phyloP scores from a whole-genome alignment of 2,113 vertebrate species.

The Tenrec ecaudatus region DNA sequence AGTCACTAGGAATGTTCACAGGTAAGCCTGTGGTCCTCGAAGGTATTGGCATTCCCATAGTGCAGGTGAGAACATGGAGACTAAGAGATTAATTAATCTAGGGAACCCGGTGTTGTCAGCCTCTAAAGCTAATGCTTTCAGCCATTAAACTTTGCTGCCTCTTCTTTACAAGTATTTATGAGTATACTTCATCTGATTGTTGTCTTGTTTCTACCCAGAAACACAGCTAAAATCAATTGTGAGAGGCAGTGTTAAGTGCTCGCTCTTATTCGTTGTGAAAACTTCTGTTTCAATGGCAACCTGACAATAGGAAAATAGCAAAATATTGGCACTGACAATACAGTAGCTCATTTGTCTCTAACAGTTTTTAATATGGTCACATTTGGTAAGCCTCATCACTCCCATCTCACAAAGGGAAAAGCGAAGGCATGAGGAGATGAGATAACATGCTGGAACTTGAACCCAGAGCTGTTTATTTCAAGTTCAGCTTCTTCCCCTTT shows the following conservation, averaged over 20 bases:
- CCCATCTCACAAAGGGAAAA: slow-evolving; percentile 43
- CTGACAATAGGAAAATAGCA: background rate
- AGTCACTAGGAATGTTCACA: background rate
- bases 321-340: background rate
- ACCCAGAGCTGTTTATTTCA: slow-evolving; percentile 8
- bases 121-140: background rate
- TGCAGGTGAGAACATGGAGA: background rate
- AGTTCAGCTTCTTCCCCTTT: slow-evolving; percentile 24
- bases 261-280: slow-evolving; percentile 28
- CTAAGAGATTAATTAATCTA: slow-evolving; percentile 2
- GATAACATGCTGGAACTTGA: background rate
- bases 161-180: slow-evolving; percentile 8
- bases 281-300: background rate
- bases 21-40: background rate
- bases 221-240: slow-evolving; percentile 8
- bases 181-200: background rate
- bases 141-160: background rate
- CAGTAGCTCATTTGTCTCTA: background rate
- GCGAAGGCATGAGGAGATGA: background rate
- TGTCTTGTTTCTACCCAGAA: slow-evolving; percentile 16
- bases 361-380: background rate
- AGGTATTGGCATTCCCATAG: background rate
- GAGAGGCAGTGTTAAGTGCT: slow-evolving; percentile 19
- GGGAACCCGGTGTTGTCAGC: background rate
- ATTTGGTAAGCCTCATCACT: background rate